Conservation (phyloP, 2,113 vertebrate species). For the Taurulus bubalis region DNA sequence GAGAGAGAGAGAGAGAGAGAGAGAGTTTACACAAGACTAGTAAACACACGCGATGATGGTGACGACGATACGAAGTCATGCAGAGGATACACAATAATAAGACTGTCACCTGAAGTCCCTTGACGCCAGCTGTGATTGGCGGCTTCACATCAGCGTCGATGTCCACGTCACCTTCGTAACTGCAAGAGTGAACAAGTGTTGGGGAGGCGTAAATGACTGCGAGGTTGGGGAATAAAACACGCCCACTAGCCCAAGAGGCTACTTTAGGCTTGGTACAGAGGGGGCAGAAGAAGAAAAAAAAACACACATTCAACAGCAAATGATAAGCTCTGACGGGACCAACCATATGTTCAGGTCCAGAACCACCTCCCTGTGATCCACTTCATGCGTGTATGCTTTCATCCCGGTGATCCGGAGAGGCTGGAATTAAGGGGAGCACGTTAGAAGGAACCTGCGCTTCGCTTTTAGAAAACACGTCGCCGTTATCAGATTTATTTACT, state of each 20-base stretch:
- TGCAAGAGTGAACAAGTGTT: slow-evolving; percentile 65
- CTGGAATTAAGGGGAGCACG: slow-evolving; percentile 78
- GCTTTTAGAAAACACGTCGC: not conserved
- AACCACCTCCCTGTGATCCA: slow-evolving; percentile 88
- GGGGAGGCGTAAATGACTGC: not conserved
- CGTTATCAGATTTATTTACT: not conserved
- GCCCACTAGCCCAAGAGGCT: not conserved
- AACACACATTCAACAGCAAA: not conserved
- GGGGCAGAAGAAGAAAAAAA: no score
- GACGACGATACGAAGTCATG: not conserved
- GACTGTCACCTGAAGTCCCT: slow-evolving; percentile 88
- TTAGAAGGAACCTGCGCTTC: not conserved
- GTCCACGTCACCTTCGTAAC: slow-evolving; percentile 92
- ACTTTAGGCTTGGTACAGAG: not conserved
- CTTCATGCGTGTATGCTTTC: slow-evolving; percentile 88
- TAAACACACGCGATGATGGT: not conserved
- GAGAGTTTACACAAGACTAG: not conserved
- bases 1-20: not conserved
- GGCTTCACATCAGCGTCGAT: slow-evolving; percentile 90
- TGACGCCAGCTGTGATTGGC: slow-evolving; percentile 89
- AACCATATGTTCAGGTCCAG: slow-evolving; percentile 93
- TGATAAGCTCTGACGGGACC: not conserved
- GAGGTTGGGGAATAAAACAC: fast-evolving
- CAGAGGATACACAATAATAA: not conserved
- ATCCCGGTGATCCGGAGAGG: slow-evolving; percentile 91